Percentiles rank a stretch among this genome's conserved stretches.
Evolutionary conservation across 2,888 invertebrate genomes (phyloP).

Genomic region (Diplazon laetatorius): DNA sequence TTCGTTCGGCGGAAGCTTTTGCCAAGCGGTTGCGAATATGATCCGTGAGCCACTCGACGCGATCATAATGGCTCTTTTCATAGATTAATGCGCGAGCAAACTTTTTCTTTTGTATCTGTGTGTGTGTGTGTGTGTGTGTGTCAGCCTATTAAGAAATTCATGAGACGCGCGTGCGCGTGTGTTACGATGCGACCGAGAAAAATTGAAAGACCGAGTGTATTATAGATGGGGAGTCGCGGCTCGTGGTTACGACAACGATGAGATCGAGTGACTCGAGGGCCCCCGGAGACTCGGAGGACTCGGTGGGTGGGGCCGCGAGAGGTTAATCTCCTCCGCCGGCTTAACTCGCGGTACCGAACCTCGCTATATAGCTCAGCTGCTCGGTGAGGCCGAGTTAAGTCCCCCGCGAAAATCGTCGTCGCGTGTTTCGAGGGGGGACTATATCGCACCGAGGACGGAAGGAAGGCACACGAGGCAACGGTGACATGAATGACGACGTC

Average conservation of each 20-base stretch:
- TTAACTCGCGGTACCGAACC: conserved; percentile 29
- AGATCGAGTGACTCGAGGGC: conserved; percentile 45
- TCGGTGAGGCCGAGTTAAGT: neutral
- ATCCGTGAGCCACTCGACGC: conserved; percentile 26
- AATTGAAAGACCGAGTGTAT: conserved; percentile 23
- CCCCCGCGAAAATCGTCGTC: no score
- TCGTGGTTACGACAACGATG: conserved; percentile 32
- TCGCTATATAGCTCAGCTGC: no score
- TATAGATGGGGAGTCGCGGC: neutral
- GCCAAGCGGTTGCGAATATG: conserved; percentile 16
- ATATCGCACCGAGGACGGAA: conserved; percentile 62
- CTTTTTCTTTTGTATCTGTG: no score
- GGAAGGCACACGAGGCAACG: conserved; percentile 69
- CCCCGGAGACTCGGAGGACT: no score
- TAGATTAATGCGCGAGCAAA: conserved; percentile 70
- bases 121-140: conserved; percentile 35
- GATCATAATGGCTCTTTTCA: conserved; percentile 67
- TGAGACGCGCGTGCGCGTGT: conserved; percentile 64
- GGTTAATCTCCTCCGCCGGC: no score
- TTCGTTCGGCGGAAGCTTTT: conserved; percentile 9
- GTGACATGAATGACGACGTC: conserved; percentile 78
- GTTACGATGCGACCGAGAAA: conserved; percentile 59
- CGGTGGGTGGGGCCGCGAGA: no score
- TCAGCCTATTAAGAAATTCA: conserved; percentile 70
- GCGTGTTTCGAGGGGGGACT: no score